A percentile compares a stretch with the other conserved stretches of the same genome.
phyloP scores from a whole-genome alignment of 2,797 vertebrate species.

The Salmo trutta region DNA sequence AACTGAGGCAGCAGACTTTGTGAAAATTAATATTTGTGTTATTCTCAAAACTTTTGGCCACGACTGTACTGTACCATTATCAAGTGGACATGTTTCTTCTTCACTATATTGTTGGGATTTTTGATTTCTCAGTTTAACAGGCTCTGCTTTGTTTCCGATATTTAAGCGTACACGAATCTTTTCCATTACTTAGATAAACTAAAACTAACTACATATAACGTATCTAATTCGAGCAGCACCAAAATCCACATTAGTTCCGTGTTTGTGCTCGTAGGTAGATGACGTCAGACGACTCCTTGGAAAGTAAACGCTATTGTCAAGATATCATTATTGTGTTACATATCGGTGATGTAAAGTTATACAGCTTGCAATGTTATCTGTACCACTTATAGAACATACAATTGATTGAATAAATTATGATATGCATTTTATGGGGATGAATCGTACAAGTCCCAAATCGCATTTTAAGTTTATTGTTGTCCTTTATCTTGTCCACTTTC shows the following conservation, averaged over 20 bases:
- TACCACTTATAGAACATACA: not conserved
- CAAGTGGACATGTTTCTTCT: slow-evolving; percentile 33
- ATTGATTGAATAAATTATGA: not conserved
- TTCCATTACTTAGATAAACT: slow-evolving; percentile 64
- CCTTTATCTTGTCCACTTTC: slow-evolving; percentile 2
- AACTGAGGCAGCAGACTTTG: too few species aligned
- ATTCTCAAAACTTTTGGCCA: too few species aligned
- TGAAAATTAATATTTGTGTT: too few species aligned
- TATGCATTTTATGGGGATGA: not conserved
- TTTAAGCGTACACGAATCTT: slow-evolving; percentile 66
- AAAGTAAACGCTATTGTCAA: slow-evolving; percentile 1
- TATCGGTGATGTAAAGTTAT: not conserved
- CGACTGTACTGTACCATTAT: slow-evolving; percentile 61
- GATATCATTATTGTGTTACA: slow-evolving; percentile 2
- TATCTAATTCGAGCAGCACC: not conserved
- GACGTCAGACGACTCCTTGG: slow-evolving; percentile 13
- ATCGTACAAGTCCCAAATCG: not conserved
- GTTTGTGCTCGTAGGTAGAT: slow-evolving; percentile 13
- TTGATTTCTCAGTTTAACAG: slow-evolving; percentile 80
- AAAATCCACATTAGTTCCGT: slow-evolving; percentile 24
- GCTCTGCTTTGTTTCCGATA: slow-evolving; percentile 58
- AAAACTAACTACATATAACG: not conserved
- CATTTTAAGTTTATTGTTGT: not conserved
- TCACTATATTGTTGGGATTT: slow-evolving; percentile 77
- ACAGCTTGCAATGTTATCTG: not conserved